These are phyloP conservation scores for Phrynosoma platyrhinos DNA, from an alignment of 2,113 vertebrate genomes.

Conservation along the genomic window DNA sequence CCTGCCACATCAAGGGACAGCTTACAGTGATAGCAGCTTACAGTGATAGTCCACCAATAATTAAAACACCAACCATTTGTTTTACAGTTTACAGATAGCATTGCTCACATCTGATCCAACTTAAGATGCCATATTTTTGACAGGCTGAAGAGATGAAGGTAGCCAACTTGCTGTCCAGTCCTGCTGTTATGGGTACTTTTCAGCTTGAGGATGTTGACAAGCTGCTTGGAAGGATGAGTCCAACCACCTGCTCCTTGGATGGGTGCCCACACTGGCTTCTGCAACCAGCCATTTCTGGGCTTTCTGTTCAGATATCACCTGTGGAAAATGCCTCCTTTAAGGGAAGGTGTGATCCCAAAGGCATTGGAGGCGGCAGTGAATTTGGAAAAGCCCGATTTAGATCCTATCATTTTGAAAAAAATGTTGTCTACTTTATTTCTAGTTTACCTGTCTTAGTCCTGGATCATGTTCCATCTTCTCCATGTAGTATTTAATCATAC, in stretches of 20 bases:
- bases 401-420: background rate
- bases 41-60: background rate
- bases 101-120: background rate
- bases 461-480: background rate
- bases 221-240: background rate
- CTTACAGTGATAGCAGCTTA: background rate
- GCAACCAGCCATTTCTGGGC: background rate
- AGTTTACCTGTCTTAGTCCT: background rate
- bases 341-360: background rate
- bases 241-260: slow-evolving; percentile 3
- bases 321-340: background rate
- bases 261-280: background rate
- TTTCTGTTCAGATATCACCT: background rate
- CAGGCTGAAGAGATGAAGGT: background rate
- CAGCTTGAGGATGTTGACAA: background rate
- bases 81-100: background rate
- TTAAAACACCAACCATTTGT: background rate
- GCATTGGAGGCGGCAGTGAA: background rate
- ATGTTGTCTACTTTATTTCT: background rate
- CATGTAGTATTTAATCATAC: background rate
- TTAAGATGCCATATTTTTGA: background rate
- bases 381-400: background rate
- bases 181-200: background rate
- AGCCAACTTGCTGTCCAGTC: background rate
- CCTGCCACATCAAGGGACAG: background rate